Conservation (phyloP, 2,888 invertebrate genomes). For the Molanna angustata region DNA sequence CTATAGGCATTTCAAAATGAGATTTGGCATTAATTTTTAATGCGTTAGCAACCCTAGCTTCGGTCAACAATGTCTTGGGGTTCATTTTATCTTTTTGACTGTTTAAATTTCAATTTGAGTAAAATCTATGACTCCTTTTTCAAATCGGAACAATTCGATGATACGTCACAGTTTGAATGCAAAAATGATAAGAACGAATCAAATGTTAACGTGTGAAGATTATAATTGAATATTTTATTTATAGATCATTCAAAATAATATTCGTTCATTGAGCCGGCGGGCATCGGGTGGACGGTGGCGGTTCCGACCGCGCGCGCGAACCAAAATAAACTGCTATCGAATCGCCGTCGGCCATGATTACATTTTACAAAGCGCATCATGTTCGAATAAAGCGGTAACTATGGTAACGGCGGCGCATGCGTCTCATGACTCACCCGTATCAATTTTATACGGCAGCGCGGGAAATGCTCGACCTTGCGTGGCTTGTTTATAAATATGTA, state of each 20-base stretch:
- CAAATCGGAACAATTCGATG: not conserved
- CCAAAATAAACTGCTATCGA: conserved; percentile 14
- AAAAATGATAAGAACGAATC: not conserved
- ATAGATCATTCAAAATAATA: conserved; percentile 12
- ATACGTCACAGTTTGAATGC: not conserved
- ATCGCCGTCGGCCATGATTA: too few relatives aligned
- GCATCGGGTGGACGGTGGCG: conserved; percentile 8
- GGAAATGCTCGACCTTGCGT: too few relatives aligned
- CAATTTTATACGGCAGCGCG: too few relatives aligned
- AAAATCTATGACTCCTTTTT: too few relatives aligned
- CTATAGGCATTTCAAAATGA: conserved; percentile 17
- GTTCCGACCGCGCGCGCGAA: not conserved
- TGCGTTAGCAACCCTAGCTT: conserved; percentile 3
- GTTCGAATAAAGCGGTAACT: conserved; percentile 13
- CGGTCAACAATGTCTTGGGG: not conserved
- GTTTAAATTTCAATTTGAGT: too few relatives aligned
- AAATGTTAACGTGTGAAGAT: not conserved
- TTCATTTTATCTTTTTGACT: conserved; percentile 1
- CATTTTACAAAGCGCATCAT: conserved; percentile 10
- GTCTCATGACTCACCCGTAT: too few relatives aligned
- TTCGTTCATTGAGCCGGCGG: conserved; percentile 17
- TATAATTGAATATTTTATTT: conserved; percentile 3
- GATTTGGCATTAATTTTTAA: conserved; percentile 8
- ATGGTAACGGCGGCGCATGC: conserved; percentile 21
- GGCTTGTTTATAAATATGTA: too few relatives aligned